Base-by-base conservation (phyloP, 2,797 vertebrate species). In the Anniella stebbinsi region DNA sequence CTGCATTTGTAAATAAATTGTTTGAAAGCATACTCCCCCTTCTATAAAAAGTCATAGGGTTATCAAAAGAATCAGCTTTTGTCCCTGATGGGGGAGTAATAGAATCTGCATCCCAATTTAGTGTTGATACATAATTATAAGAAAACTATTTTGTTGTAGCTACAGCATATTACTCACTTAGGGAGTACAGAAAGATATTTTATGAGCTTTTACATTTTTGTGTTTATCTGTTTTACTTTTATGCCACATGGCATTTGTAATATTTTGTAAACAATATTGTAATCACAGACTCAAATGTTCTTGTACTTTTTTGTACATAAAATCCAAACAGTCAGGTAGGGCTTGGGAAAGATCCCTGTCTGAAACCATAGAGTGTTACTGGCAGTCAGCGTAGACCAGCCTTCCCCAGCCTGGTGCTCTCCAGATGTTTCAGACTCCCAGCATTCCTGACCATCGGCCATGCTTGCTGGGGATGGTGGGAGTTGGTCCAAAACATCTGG, bases 21-120 rank as follows among this genome's bases (percentile, higher is more conserved):
- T 66, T 92, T 76, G 83, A 77, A 67, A 69, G 82, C 17, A 6
- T 21, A 66, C 25, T 89, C 88, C 82, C 75, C n/a, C 54, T 45
- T 89, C 80, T 92, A 0, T 63, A 38, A 91, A 77, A 92, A 92
- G 73, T 28, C 75, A 9, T 72, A 81, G 84, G 33, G 57, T 82
- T 82, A 82, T 85, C 77, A 88, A 54, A 51, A 48, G 91, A 0
- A 30, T 88, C 92, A 83, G 13, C 67, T 87, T 92, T 95, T 87
- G n/a, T 91, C 36, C 66, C 25, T 36, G 45, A 28, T 30, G 51
- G 91, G 25, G 83, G 91, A 76, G 3, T 86, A 78, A 15, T 78
- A 21, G 11, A 8, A 81, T 1, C 45, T 72, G 1, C 67, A 18
- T 81, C 88, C 87, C 80, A 15, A 45, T 88, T 89, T 38, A 81